Percentiles rank a stretch among this genome's conserved stretches.
phyloP scores from a whole-genome alignment of 1,140 invertebrate species.

The Aphelenchoides fujianensis region DNA sequence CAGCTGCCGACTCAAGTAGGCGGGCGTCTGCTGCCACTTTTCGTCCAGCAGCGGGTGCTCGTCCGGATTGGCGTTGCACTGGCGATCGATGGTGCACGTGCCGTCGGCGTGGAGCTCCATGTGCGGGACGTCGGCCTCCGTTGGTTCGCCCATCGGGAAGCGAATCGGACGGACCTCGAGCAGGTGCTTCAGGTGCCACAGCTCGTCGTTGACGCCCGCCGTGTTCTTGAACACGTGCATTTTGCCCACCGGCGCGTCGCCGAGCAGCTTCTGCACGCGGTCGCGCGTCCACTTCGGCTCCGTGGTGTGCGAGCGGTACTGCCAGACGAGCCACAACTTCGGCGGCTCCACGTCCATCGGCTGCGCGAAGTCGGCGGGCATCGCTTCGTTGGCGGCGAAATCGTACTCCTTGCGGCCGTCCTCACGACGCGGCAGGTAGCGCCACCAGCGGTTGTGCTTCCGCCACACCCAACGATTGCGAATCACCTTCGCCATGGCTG shows the following conservation, averaged over 20 bases:
- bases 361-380: slow-evolving; percentile 43
- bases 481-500: slow-evolving; percentile 45
- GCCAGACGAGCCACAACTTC: slow-evolving; percentile 59
- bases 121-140: slow-evolving; percentile 41
- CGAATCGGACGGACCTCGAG: slow-evolving; percentile 54
- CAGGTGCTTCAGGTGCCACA: slow-evolving; percentile 60
- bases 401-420: slow-evolving; percentile 48
- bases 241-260: slow-evolving; percentile 43
- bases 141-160: slow-evolving; percentile 60
- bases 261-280: slow-evolving; percentile 46
- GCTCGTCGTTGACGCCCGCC: slow-evolving; percentile 44
- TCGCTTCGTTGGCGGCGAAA: slow-evolving; percentile 40
- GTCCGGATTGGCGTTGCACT: slow-evolving; percentile 23
- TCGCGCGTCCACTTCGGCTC: slow-evolving; percentile 42
- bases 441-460: slow-evolving; percentile 50
- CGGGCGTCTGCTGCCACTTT: slow-evolving; percentile 46
- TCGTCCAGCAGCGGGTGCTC: slow-evolving; percentile 40
- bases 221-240: slow-evolving; percentile 60
- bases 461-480: slow-evolving; percentile 49
- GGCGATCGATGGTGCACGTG: slow-evolving; percentile 42
- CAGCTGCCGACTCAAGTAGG: slow-evolving; percentile 37
- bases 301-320: slow-evolving; percentile 37
- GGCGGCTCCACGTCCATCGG: slow-evolving; percentile 44
- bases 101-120: slow-evolving; percentile 47
- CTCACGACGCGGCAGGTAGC: slow-evolving; percentile 54